Conservation (phyloP, 2,888 invertebrate genomes). For the Antheraea assamensis region DNA sequence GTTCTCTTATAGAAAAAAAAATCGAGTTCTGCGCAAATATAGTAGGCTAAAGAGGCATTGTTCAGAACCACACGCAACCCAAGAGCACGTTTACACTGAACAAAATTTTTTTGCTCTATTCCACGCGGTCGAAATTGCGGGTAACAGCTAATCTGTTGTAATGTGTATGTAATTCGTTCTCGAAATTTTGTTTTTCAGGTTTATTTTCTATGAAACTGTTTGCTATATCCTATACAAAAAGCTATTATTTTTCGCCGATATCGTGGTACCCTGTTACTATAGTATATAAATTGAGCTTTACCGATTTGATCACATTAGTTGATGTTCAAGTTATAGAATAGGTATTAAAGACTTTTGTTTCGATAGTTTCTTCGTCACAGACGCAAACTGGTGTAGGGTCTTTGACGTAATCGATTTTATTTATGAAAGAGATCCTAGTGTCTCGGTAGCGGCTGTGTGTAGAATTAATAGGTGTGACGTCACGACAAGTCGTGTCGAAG, state of each 20-base stretch:
- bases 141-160: no score
- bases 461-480: conserved; percentile 67
- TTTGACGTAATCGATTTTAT: conserved; percentile 65
- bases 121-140: no score
- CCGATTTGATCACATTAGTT: not conserved
- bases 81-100: no score
- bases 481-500: conserved; percentile 77
- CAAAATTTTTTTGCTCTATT: no score
- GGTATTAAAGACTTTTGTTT: conserved; percentile 39
- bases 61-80: no score
- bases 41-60: no score
- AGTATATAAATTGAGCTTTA: not conserved
- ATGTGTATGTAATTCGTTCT: no score
- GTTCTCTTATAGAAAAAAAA: no score
- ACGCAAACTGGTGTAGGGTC: conserved; percentile 59
- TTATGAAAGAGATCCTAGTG: conserved; percentile 55
- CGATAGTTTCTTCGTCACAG: conserved; percentile 40
- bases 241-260: not conserved
- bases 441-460: conserved; percentile 54
- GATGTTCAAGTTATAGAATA: conserved; percentile 41
- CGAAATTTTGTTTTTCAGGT: not conserved
- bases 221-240: not conserved
- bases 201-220: not conserved
- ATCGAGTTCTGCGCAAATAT: no score
- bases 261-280: not conserved